Conservation (phyloP, 2,888 invertebrate genomes). For the Amblyjoppa proteus region DNA sequence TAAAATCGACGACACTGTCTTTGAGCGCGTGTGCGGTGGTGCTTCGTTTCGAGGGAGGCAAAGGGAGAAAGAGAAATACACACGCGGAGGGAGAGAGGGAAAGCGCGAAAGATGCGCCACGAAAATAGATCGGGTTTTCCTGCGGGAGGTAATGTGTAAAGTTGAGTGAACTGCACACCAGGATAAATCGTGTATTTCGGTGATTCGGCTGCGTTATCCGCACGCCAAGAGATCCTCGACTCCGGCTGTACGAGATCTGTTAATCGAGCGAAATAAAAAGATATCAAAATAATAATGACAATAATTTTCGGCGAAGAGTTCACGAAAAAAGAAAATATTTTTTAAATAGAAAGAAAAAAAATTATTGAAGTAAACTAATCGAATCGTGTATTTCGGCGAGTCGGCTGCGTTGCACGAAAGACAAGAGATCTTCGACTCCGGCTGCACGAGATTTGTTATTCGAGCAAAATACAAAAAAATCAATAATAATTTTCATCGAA, state of each 20-base stretch:
- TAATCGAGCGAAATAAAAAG: neutral
- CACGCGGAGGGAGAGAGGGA: slow-evolving; percentile 24
- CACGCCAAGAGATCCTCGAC: slow-evolving; percentile 53
- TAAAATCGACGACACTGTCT: slow-evolving; percentile 52
- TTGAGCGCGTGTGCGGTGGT: slow-evolving; percentile 20
- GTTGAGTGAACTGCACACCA: slow-evolving; percentile 72
- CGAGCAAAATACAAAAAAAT: no score
- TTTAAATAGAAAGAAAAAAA: no score
- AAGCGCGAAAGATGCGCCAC: slow-evolving; percentile 64
- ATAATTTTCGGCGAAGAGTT: no score
- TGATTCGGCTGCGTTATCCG: slow-evolving; percentile 36
- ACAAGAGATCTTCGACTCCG: no score
- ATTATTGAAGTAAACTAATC: no score
- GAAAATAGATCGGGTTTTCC: slow-evolving; percentile 71
- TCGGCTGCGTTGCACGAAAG: no score
- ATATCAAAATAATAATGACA: neutral
- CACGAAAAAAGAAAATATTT: no score
- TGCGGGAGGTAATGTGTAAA: slow-evolving; percentile 71
- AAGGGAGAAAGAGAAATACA: slow-evolving; percentile 16
- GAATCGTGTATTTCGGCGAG: no score
- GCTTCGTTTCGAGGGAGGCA: slow-evolving; percentile 47
- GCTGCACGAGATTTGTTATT: no score
- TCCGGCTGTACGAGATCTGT: neutral
- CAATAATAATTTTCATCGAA: no score
- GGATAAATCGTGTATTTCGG: slow-evolving; percentile 67